These are phyloP conservation scores for Amphiprion percula DNA, from an alignment of 2,113 vertebrate genomes.

Conservation along the genomic window DNA sequence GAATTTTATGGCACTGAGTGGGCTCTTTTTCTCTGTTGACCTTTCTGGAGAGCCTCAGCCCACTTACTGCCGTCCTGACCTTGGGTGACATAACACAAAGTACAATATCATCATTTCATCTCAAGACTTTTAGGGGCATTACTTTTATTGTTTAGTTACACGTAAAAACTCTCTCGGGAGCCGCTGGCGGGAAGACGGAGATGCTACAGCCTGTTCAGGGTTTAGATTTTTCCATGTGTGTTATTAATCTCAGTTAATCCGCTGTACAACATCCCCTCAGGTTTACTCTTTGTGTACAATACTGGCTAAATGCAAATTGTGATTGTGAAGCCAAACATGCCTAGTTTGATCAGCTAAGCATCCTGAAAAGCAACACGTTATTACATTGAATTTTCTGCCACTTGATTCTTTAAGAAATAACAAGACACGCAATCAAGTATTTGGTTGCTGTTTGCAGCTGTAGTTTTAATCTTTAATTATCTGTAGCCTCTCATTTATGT, in stretches of 20 bases:
- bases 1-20: slow-evolving; percentile 41
- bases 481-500: slow-evolving; percentile 59
- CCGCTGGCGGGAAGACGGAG: neutral
- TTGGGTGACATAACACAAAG: slow-evolving; percentile 40
- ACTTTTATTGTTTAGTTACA: slow-evolving; percentile 38
- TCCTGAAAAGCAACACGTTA: slow-evolving; percentile 4
- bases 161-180: slow-evolving; percentile 23
- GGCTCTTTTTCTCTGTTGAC: slow-evolving; percentile 46
- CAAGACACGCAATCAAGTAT: slow-evolving; percentile 9
- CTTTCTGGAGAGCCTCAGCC: slow-evolving; percentile 40
- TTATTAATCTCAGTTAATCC: slow-evolving; percentile 51
- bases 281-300: slow-evolving; percentile 7
- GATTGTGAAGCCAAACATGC: slow-evolving; percentile 20
- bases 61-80: slow-evolving; percentile 48
- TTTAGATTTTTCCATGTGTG: slow-evolving; percentile 10
- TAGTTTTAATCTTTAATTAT: slow-evolving; percentile 67
- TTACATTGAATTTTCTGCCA: slow-evolving; percentile 31
- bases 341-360: slow-evolving; percentile 13
- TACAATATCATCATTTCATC: slow-evolving; percentile 54
- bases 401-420: slow-evolving; percentile 47
- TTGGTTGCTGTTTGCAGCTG: slow-evolving; percentile 60
- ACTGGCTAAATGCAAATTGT: slow-evolving; percentile 13
- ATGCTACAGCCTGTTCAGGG: neutral
- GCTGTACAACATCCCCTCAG: slow-evolving; percentile 20
- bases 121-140: slow-evolving; percentile 24